These are phyloP conservation scores for Radopholus similis DNA, from an alignment of 1,140 invertebrate species.

Conservation along the genomic window DNA sequence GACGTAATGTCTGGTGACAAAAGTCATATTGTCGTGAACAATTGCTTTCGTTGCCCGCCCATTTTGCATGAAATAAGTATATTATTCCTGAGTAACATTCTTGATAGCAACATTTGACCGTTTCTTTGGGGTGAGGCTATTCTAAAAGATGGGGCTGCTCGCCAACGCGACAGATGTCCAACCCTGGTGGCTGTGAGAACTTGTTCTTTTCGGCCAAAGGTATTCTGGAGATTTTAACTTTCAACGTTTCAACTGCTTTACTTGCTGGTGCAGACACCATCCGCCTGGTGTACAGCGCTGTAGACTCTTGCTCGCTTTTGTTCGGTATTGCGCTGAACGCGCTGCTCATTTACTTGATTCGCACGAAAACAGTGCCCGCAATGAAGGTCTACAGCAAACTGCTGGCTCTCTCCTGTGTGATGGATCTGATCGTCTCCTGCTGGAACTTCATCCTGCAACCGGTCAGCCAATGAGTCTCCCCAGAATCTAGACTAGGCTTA, in stretches of 20 bases:
- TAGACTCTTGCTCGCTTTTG: neutral
- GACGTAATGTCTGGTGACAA: no score
- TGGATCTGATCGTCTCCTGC: neutral
- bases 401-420: neutral
- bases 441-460: neutral
- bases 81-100: no score
- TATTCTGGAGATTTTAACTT: neutral
- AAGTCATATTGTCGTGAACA: no score
- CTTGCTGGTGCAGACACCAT: neutral
- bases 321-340: neutral
- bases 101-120: no score
- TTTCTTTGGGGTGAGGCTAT: no score
- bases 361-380: neutral
- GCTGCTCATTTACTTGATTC: neutral
- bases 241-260: no score
- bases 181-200: no score
- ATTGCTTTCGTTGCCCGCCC: no score
- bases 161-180: no score
- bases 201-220: neutral
- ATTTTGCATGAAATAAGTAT: no score
- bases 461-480: neutral
- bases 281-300: neutral
- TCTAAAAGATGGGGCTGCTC: no score
- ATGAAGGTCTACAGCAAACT: neutral
- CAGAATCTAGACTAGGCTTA: no score